A percentile compares a stretch with the other conserved stretches of the same genome.
These are phyloP conservation scores for Zootermopsis nevadensis DNA, from an alignment of 2,888 invertebrate genomes.

Conservation along the genomic window DNA sequence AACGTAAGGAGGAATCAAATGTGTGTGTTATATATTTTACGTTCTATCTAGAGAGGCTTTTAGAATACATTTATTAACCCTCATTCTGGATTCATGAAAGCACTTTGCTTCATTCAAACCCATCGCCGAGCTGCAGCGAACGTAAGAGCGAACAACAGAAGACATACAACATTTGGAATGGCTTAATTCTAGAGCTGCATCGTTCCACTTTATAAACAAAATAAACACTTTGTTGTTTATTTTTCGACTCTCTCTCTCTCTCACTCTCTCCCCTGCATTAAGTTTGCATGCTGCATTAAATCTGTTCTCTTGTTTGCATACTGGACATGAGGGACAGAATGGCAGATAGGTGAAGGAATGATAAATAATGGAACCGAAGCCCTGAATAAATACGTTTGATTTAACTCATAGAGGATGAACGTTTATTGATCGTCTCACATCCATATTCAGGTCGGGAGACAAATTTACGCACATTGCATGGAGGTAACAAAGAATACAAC, in stretches of 20 bases:
- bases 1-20: no score
- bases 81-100: not conserved
- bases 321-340: not conserved
- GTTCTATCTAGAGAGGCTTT: no score
- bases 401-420: conserved; percentile 22
- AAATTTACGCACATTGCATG: not conserved
- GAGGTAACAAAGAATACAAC: conserved; percentile 23
- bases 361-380: conserved; percentile 7
- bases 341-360: conserved; percentile 3
- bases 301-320: not conserved
- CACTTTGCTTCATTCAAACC: not conserved
- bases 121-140: not conserved
- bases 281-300: not conserved
- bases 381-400: conserved; percentile 6
- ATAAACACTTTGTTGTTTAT: conserved; percentile 35
- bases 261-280: conserved; percentile 22
- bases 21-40: no score
- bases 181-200: conserved; percentile 16
- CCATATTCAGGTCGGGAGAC: not conserved
- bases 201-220: conserved; percentile 25
- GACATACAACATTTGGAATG: not conserved
- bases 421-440: conserved; percentile 22
- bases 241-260: conserved; percentile 12
- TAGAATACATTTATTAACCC: no score
- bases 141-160: not conserved